Percentiles rank a stretch among this genome's conserved stretches.
phyloP scores from a whole-genome alignment of 2,113 vertebrate species.

The Ancistrus triradiatus region DNA sequence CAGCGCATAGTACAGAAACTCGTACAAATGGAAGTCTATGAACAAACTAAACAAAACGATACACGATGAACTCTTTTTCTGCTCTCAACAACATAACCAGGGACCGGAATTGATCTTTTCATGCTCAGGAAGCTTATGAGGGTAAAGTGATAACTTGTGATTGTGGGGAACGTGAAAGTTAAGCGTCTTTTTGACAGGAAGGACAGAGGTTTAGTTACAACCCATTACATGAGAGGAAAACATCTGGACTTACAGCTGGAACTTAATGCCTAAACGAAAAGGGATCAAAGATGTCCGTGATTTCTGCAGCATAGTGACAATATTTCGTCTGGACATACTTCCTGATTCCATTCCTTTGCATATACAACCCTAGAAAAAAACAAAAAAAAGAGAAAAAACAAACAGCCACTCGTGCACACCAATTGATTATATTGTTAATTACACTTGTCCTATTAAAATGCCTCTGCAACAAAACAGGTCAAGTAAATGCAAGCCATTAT shows the following conservation, averaged over 20 bases:
- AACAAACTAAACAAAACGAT: constrained; percentile 6
- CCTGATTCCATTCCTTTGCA: constrained; percentile 28
- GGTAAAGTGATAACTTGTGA: constrained; percentile 18
- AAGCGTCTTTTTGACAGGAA: too few relatives aligned
- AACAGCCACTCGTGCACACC: constrained; percentile 38
- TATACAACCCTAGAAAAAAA: constrained; percentile 20
- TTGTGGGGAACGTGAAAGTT: constrained; percentile 45
- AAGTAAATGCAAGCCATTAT: constrained; percentile 63
- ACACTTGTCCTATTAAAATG: constrained; percentile 21
- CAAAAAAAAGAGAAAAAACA: constrained; percentile 48
- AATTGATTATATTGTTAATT: constrained; percentile 22
- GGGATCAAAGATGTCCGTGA: constrained; percentile 10
- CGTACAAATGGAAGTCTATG: constrained; percentile 37
- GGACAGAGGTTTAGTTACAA: too few relatives aligned
- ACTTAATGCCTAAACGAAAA: not conserved
- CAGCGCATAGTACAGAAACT: constrained; percentile 49
- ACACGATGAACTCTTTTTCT: constrained; percentile 32
- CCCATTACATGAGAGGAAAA: too few relatives aligned
- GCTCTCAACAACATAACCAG: not conserved
- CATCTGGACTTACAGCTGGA: too few relatives aligned
- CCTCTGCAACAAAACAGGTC: constrained; percentile 54
- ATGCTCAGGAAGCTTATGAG: not conserved
- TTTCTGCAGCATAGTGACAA: constrained; percentile 46
- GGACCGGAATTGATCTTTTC: not conserved
- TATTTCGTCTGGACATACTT: not conserved